Evolutionary conservation across 2,888 invertebrate species (phyloP).

Genomic region (Seladonia tumulorum): DNA sequence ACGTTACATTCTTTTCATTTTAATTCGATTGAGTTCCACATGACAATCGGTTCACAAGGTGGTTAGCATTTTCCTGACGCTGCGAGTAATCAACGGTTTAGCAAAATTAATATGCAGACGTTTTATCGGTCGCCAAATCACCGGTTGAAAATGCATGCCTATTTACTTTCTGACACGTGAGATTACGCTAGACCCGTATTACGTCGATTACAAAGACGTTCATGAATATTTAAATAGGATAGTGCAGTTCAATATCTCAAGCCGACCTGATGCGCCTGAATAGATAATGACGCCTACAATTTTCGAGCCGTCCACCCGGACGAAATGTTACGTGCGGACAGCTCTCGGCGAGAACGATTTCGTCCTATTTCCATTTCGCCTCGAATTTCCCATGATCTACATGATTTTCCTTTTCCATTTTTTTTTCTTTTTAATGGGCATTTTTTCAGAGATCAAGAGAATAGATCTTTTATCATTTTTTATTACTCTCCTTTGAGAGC

Average conservation of each 20-base stretch:
- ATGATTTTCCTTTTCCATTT: not conserved
- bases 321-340: slow-evolving; percentile 51
- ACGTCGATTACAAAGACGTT: slow-evolving; percentile 75
- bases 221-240: slow-evolving; percentile 74
- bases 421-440: not conserved
- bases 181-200: slow-evolving; percentile 70
- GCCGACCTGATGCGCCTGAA: slow-evolving; percentile 68
- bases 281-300: slow-evolving; percentile 67
- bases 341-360: slow-evolving; percentile 46
- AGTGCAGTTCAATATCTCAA: slow-evolving; percentile 73
- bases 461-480: not conserved
- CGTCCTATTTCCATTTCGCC: slow-evolving; percentile 34
- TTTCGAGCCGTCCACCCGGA: slow-evolving; percentile 57
- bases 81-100: slow-evolving; percentile 23
- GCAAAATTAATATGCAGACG: slow-evolving; percentile 31
- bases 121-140: slow-evolving; percentile 31
- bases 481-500: not conserved
- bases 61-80: not conserved
- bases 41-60: not conserved
- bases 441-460: not conserved
- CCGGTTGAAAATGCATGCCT: slow-evolving; percentile 65
- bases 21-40: not conserved
- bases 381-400: slow-evolving; percentile 11
- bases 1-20: not conserved
- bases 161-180: slow-evolving; percentile 72